A percentile compares a stretch with the other conserved stretches of the same genome.
These are phyloP conservation scores for Leucophora obtusa DNA, from an alignment of 2,888 invertebrate genomes.

Conservation along the genomic window DNA sequence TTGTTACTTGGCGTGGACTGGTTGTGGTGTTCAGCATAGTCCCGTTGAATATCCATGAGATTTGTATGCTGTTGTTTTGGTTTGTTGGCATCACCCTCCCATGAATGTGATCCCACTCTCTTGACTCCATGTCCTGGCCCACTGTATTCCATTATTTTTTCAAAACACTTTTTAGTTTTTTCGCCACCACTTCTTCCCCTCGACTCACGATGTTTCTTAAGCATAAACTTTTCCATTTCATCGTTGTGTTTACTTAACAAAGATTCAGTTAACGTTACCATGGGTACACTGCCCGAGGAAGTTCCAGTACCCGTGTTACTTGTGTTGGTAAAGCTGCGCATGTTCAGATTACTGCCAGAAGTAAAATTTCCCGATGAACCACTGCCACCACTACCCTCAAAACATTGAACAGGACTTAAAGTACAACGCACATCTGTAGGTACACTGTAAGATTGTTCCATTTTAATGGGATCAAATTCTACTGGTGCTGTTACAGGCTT, in stretches of 20 bases:
- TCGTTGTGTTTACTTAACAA: constrained; percentile 86
- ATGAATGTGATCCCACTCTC: constrained; percentile 82
- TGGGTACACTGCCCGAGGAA: constrained; percentile 78
- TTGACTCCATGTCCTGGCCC: constrained; percentile 81
- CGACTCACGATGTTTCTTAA: constrained; percentile 84
- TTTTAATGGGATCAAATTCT: constrained; percentile 80
- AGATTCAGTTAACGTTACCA: constrained; percentile 82
- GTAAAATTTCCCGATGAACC: constrained; percentile 82
- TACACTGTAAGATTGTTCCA: constrained; percentile 78
- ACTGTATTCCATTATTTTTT: constrained; percentile 73
- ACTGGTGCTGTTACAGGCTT: constrained; percentile 82
- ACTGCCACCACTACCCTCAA: constrained; percentile 81
- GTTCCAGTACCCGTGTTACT: constrained; percentile 79
- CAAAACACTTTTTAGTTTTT: constrained; percentile 76
- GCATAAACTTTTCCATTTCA: constrained; percentile 89
- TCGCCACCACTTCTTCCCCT: constrained; percentile 79
- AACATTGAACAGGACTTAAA: constrained; percentile 74
- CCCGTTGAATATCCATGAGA: constrained; percentile 65
- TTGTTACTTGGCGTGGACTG: constrained; percentile 57
- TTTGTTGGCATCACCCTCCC: constrained; percentile 82
- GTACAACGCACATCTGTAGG: constrained; percentile 70
- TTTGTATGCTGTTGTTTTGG: constrained; percentile 80
- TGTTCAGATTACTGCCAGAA: constrained; percentile 81
- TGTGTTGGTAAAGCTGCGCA: constrained; percentile 80
- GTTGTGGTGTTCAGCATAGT: constrained; percentile 63